These are phyloP conservation scores for Macroteleia sp. DNA, from an alignment of 2,888 invertebrate species.

Conservation along the genomic window DNA sequence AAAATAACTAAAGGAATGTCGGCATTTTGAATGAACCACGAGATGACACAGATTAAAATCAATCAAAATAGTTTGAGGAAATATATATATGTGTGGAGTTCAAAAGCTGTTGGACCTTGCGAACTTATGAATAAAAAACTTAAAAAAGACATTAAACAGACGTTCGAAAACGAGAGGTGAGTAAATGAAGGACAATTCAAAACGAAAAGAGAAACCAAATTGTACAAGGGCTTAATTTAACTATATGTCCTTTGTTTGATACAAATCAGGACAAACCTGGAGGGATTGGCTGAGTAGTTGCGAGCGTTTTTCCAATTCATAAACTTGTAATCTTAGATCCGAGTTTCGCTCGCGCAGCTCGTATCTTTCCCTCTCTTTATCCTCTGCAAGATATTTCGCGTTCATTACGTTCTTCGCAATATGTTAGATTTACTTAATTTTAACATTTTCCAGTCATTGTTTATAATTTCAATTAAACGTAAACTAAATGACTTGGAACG, in stretches of 20 bases:
- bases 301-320: slow-evolving; percentile 84
- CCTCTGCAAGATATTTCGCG: slow-evolving; percentile 84
- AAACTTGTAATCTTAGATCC: slow-evolving; percentile 84
- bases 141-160: slow-evolving; percentile 33
- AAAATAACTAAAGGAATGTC: slow-evolving; percentile 6
- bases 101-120: slow-evolving; percentile 32
- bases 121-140: slow-evolving; percentile 19
- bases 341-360: slow-evolving; percentile 84
- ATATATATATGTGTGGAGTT: too few relatives aligned
- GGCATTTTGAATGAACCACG: not conserved
- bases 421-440: slow-evolving; percentile 74
- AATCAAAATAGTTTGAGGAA: too few relatives aligned
- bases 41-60: not conserved
- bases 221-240: slow-evolving; percentile 28
- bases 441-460: slow-evolving; percentile 63
- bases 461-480: too few relatives aligned
- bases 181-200: slow-evolving; percentile 49
- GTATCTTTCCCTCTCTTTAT: slow-evolving; percentile 84
- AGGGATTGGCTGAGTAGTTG: slow-evolving; percentile 83
- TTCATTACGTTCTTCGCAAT: slow-evolving; percentile 77
- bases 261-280: slow-evolving; percentile 83
- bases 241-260: slow-evolving; percentile 67
- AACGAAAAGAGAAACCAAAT: slow-evolving; percentile 44
- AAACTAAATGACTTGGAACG: too few relatives aligned
- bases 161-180: slow-evolving; percentile 30